Base-by-base conservation (phyloP, 2,888 invertebrate genomes). In the Drosophila recens region DNA sequence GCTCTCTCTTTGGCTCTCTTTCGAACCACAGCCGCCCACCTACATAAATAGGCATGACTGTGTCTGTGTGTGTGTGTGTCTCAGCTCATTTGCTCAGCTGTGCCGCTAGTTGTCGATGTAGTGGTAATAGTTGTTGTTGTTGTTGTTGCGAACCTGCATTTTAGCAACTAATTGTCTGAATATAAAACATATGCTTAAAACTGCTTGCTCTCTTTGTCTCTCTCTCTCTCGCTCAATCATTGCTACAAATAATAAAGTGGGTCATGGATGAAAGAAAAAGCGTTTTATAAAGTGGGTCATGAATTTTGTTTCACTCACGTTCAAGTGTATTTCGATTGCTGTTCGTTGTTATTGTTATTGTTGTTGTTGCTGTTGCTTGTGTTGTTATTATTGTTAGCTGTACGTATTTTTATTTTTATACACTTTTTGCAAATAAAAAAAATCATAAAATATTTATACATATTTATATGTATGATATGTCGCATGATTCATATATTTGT, bases 261-360 rank as follows among this genome's bases (percentile, higher is more conserved):
- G 91, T 91, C 91, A 91, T 86, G 91, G 91, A 89, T 91, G 91
- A 91, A 91, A 91, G 91, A 91, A 91, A 91, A 91, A 91, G 89
- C 91, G 90, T 79, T 86, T 89, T 80, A 82, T 79, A 90, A 91
- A 90, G 91, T 91, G 91, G 91, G 91, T 91, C 91, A 91, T 91
- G 91, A 91, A 90, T 91, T 90, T 91, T 91, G 89, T 91, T 90
- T 90, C 90, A 88, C 91, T 90, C 91, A 91, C 91, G 90, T 90
- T 90, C 90, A 90, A 90, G 91, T 91, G 88, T 90, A 90, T 89
- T 91, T 91, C 82, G 84, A 86, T 88, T 89, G 90, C 87, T 79
- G 79, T 23, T 63, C 48, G 38, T 75, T 68, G 62, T 75, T 67
- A 45, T 67, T 66, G 33, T 61, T 70, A 17, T 72, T 69, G 30